Evolutionary conservation across 1,140 invertebrate species (phyloP), one percentile per base, ranked within the genome.

Genomic region (Ctenoplectra terminalis): DNA sequence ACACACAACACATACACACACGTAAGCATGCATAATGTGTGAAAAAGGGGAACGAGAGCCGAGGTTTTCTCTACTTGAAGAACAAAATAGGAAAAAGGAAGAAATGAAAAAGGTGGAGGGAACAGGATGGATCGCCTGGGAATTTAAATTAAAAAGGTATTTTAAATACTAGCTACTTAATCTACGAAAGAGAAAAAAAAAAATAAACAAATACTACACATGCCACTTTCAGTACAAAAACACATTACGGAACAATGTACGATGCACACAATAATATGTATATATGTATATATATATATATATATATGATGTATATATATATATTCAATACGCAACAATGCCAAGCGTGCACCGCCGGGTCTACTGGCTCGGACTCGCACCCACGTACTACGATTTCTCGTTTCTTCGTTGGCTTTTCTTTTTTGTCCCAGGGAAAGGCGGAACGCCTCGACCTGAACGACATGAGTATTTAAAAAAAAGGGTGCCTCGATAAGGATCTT

Each of bases 161-260:
- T 82, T 84, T 85, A 88, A 88, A 79, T 85, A 87, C 87, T 87
- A 89, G 70, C 90, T 91, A 90, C 87, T 90, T 90, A 92, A 90
- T 87, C 90, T 92, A 90, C 73, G 79, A 83, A 83, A 79, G 86
- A 61, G 81, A 87, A 84, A 86, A 86, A 86, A 86, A 83, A 87
- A 84, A 85, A 89, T 85, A 90, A 87, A 87, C 64, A 85, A 75
- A 69, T 85, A 91, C 91, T 92, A 91, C 88, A 85, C 91, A 92
- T 91, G 91, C 91, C 90, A 91, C 81, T 88, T 88, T 83, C 83
- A 74, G 58, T 76, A 85, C 85, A 85, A 78, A 85, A 78, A 86
- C 83, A 85, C 79, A 52, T 82, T 85, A 72, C 72, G 80, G 63
- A 75, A 77, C 54, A 82, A 54, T 73, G 60, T 83, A 84, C 82